Evolutionary conservation across 2,888 invertebrate species (phyloP).

Genomic region (Drosophila pseudotalamancana): DNA sequence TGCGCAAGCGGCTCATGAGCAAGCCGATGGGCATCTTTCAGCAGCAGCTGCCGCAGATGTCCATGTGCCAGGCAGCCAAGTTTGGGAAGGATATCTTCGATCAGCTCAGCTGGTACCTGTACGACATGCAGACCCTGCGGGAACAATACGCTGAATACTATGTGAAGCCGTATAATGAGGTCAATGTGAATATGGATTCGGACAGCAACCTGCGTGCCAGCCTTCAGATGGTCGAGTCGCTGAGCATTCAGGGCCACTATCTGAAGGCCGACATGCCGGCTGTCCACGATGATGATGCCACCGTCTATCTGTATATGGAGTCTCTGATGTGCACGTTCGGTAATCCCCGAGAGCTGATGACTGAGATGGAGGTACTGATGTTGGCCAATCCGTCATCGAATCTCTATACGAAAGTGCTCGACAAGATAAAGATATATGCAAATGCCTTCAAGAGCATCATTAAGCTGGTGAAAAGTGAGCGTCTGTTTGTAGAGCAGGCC

Average conservation of each 20-base stretch:
- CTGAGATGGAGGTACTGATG: conserved; percentile 50
- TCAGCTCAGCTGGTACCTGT: conserved; percentile 76
- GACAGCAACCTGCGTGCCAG: conserved; percentile 27
- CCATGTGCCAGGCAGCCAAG: conserved; percentile 64
- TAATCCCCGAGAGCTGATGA: conserved; percentile 47
- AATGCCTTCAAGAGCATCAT: conserved; percentile 68
- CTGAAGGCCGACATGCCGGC: conserved; percentile 52
- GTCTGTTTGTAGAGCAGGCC: conserved; percentile 66
- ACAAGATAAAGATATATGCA: conserved; percentile 56
- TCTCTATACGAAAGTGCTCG: conserved; percentile 41
- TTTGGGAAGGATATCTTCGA: conserved; percentile 65
- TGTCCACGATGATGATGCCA: conserved; percentile 48
- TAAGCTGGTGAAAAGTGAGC: conserved; percentile 60
- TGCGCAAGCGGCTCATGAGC: conserved; percentile 55
- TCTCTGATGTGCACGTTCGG: conserved; percentile 66
- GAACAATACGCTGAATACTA: conserved; percentile 74
- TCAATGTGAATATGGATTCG: conserved; percentile 61
- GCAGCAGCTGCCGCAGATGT: conserved; percentile 74
- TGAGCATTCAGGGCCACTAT: conserved; percentile 65
- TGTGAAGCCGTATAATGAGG: conserved; percentile 60
- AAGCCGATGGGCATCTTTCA: conserved; percentile 77
- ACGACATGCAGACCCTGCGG: conserved; percentile 73
- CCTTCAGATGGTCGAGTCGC: conserved; percentile 47
- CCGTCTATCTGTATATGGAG: conserved; percentile 72
- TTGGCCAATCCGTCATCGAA: conserved; percentile 45